These are phyloP conservation scores for Xanthorhoe spadicearia DNA, from an alignment of 2,888 invertebrate species.

Conservation along the genomic window DNA sequence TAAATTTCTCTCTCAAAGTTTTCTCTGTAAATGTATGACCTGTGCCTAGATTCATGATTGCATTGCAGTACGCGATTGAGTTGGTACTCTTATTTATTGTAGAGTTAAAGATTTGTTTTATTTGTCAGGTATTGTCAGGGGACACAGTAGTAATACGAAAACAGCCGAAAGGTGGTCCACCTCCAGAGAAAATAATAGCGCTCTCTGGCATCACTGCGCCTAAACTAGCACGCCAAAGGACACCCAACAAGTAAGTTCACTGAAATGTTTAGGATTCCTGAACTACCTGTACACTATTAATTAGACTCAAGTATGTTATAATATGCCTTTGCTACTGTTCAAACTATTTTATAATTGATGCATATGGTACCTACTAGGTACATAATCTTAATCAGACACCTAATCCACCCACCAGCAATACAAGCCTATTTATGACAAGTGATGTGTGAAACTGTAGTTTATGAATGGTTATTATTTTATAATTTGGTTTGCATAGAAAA, in stretches of 20 bases:
- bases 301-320: background rate
- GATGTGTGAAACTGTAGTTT: too few relatives aligned
- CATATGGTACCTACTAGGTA: too few relatives aligned
- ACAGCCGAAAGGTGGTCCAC: constrained; percentile 93
- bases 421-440: background rate
- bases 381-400: background rate
- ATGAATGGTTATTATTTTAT: background rate
- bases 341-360: background rate
- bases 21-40: background rate
- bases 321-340: too few relatives aligned
- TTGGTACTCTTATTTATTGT: background rate
- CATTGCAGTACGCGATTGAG: background rate
- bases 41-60: background rate
- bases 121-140: constrained; percentile 94
- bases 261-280: background rate
- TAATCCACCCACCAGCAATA: background rate
- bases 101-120: constrained; percentile 22
- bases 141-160: constrained; percentile 97
- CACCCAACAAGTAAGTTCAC: constrained; percentile 73
- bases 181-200: constrained; percentile 95
- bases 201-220: constrained; percentile 97
- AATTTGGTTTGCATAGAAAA: background rate
- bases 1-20: background rate
- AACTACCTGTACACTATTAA: background rate
- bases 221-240: constrained; percentile 86